phyloP scores from a whole-genome alignment of 2,888 invertebrate genomes.

The Hetaerina titia region DNA sequence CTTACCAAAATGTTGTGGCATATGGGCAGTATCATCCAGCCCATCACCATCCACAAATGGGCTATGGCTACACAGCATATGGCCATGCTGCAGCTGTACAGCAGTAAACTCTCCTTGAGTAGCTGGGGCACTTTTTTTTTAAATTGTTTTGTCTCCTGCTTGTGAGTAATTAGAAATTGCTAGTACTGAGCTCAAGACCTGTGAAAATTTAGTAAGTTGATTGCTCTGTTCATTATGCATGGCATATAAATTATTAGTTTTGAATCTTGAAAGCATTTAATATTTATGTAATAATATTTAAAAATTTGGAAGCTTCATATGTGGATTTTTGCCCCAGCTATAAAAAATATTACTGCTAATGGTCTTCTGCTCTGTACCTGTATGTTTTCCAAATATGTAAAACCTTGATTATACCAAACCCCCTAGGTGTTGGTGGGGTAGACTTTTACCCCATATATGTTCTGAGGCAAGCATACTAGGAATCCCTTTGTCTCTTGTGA shows the following conservation, averaged over 20 bases:
- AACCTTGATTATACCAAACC: slow-evolving; percentile 15
- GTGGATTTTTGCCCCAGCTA: slow-evolving; percentile 6
- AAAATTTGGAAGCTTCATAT: neutral
- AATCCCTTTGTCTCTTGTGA: slow-evolving; percentile 64
- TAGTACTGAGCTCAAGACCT: slow-evolving; percentile 59
- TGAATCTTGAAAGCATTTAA: neutral
- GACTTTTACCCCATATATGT: slow-evolving; percentile 46
- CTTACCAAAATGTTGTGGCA: slow-evolving; percentile 83
- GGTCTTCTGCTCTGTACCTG: slow-evolving; percentile 60
- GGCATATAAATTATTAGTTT: slow-evolving; percentile 10
- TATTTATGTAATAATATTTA: slow-evolving; percentile 4
- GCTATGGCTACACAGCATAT: slow-evolving; percentile 61
- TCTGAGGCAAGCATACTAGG: slow-evolving; percentile 58
- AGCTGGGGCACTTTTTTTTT: slow-evolving; percentile 17
- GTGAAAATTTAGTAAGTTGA: slow-evolving; percentile 30
- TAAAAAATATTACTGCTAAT: neutral
- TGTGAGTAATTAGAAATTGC: slow-evolving; percentile 40
- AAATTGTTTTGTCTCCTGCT: slow-evolving; percentile 17
- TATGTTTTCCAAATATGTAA: slow-evolving; percentile 50
- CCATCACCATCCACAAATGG: slow-evolving; percentile 59
- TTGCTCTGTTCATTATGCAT: neutral
- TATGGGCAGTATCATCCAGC: slow-evolving; percentile 80
- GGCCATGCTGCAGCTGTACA: slow-evolving; percentile 68
- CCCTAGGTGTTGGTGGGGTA: slow-evolving; percentile 59
- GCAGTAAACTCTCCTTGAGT: slow-evolving; percentile 48